Conservation (phyloP, 1,140 invertebrate species). For the Psix sp. region DNA sequence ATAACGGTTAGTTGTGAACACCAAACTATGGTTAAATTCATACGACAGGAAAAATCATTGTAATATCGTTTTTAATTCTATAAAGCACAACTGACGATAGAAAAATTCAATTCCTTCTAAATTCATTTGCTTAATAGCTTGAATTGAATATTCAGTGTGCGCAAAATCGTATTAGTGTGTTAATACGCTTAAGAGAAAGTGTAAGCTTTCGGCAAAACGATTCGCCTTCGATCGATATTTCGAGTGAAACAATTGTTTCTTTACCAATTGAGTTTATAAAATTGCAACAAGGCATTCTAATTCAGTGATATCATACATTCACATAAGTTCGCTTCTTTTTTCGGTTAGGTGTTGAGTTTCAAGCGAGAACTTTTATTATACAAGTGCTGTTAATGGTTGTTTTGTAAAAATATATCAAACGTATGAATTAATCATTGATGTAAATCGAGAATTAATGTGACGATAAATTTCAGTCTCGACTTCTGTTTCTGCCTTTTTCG, state of each 20-base stretch:
- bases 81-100: neutral
- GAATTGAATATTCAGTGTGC: conserved; percentile 8
- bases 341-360: neutral
- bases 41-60: neutral
- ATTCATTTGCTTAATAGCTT: conserved; percentile 8
- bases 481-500: no score
- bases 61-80: no score
- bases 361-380: neutral
- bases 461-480: no score
- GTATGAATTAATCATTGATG: no score
- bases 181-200: conserved; percentile 21
- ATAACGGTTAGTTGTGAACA: no score
- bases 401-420: no score
- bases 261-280: neutral
- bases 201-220: conserved; percentile 31
- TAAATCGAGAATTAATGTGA: no score
- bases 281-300: conserved; percentile 3
- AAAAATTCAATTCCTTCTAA: conserved; percentile 7
- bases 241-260: conserved; percentile 7
- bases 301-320: conserved; percentile 5
- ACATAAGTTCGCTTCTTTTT: no score
- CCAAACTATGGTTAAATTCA: no score
- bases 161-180: conserved; percentile 13
- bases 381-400: no score
- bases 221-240: conserved; percentile 27